These are phyloP conservation scores for Odontophorus gujanensis DNA, from an alignment of 2,113 vertebrate genomes.

Conservation along the genomic window DNA sequence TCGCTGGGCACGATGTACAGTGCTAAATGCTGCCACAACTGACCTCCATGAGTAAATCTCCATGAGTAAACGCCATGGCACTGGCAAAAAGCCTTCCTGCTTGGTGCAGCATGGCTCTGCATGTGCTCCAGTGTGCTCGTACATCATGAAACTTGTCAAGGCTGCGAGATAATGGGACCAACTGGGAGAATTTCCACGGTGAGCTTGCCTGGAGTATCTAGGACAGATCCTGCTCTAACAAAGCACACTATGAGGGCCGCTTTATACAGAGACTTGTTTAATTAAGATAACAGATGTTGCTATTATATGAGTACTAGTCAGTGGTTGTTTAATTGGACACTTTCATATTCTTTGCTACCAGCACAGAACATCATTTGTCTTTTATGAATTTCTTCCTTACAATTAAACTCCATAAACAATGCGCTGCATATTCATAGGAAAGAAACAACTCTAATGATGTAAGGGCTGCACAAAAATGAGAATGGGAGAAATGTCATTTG, in stretches of 20 bases:
- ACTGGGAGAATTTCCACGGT: conserved; percentile 53
- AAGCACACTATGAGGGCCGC: conserved; percentile 22
- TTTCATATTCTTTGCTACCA: conserved; percentile 66
- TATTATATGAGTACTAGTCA: conserved; percentile 48
- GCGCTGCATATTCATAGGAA: not conserved
- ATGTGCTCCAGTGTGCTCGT: not conserved
- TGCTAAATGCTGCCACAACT: not conserved
- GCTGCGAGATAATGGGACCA: conserved; percentile 59
- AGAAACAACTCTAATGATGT: conserved; percentile 46
- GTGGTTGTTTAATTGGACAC: conserved; percentile 73
- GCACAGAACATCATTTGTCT: conserved; percentile 55
- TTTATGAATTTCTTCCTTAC: conserved; percentile 52
- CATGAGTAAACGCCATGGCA: too few relatives aligned
- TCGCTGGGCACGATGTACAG: accelerated
- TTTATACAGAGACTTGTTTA: conserved; percentile 68
- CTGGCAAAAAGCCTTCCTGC: not conserved
- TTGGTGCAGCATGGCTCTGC: not conserved
- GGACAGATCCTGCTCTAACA: conserved; percentile 68
- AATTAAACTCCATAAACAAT: conserved; percentile 76
- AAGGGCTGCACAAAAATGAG: conserved; percentile 16
- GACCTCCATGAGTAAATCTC: not conserved
- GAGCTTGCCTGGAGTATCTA: conserved; percentile 35
- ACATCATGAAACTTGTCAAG: conserved; percentile 51
- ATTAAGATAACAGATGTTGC: conserved; percentile 80
- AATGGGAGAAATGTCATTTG: not conserved